A percentile compares a stretch with the other conserved stretches of the same genome.
These are phyloP conservation scores for Plutella xylostella DNA, from an alignment of 2,888 invertebrate genomes.

Conservation along the genomic window DNA sequence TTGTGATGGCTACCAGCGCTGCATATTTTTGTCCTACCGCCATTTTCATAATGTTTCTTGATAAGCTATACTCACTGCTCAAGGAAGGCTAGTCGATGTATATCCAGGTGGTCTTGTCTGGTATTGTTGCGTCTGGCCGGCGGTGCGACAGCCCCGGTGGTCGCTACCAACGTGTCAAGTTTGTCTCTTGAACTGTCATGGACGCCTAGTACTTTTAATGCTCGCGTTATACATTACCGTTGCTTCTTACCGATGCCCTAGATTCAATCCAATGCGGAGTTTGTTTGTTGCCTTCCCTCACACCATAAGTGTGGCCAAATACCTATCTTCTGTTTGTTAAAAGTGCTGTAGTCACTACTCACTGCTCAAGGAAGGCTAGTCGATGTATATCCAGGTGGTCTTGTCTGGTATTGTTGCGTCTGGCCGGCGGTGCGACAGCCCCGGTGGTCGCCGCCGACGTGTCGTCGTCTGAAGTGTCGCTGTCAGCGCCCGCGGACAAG, in stretches of 20 bases:
- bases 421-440: slow-evolving; percentile 34
- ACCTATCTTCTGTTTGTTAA: too few relatives aligned
- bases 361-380: slow-evolving; percentile 28
- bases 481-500: too few relatives aligned
- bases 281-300: too few relatives aligned
- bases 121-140: slow-evolving; percentile 45
- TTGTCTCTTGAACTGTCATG: not conserved
- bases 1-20: too few relatives aligned
- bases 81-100: slow-evolving; percentile 35
- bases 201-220: slow-evolving; percentile 1
- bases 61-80: slow-evolving; percentile 28
- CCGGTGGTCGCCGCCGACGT: slow-evolving; percentile 52
- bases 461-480: too few relatives aligned
- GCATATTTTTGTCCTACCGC: too few relatives aligned
- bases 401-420: slow-evolving; percentile 52
- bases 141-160: slow-evolving; percentile 36
- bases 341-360: too few relatives aligned
- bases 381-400: slow-evolving; percentile 62
- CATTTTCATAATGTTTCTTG: too few relatives aligned
- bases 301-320: not conserved
- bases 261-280: too few relatives aligned
- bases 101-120: slow-evolving; percentile 65
- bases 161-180: slow-evolving; percentile 57
- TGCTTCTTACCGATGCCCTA: too few relatives aligned
- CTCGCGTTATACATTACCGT: too few relatives aligned